Conservation (phyloP, 2,888 invertebrate species). For the Eucera pruinosa region DNA sequence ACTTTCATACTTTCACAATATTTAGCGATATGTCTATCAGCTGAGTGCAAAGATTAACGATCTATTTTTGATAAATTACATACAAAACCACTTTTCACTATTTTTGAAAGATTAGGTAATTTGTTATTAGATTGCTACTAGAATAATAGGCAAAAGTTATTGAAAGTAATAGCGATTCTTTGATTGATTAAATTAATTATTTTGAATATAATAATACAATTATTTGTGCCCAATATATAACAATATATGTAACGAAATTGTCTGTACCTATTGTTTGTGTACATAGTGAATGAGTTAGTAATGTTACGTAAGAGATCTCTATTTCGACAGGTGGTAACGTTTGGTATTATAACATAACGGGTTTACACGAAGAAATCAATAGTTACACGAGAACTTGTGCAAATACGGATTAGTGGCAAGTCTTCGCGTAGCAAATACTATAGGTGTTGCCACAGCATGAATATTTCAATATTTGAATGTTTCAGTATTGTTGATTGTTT, state of each 20-base stretch:
- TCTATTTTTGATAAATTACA: no score
- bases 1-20: no score
- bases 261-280: background rate
- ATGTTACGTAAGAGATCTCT: background rate
- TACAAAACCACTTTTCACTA: no score
- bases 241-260: background rate
- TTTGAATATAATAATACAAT: no score
- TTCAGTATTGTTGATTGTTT: background rate
- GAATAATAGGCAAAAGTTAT: no score
- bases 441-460: background rate
- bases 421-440: background rate
- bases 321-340: slow-evolving; percentile 7
- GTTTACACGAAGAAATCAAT: slow-evolving; percentile 16
- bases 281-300: background rate
- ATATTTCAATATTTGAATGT: background rate
- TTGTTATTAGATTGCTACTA: no score
- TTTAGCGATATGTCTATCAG: no score
- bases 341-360: background rate
- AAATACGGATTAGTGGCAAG: background rate
- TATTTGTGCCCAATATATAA: no score
- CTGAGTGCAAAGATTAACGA: no score
- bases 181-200: no score
- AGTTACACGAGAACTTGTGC: slow-evolving; percentile 4
- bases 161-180: no score
- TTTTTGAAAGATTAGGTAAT: no score